These are phyloP conservation scores for Aldrovandia affinis DNA, from an alignment of 2,797 vertebrate genomes.

Conservation along the genomic window DNA sequence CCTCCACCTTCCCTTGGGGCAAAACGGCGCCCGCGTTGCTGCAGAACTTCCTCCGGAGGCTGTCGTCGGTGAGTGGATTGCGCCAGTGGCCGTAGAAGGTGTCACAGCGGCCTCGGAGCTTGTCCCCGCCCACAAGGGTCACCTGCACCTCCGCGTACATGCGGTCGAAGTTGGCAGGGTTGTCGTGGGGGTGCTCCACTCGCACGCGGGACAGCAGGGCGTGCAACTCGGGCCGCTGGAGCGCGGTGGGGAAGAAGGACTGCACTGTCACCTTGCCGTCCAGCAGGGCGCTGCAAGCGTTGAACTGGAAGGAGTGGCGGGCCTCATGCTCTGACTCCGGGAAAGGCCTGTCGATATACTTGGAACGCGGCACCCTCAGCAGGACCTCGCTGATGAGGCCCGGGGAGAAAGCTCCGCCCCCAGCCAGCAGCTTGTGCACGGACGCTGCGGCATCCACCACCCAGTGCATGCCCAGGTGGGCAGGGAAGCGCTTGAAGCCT, in stretches of 20 bases:
- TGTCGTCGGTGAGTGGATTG: constrained; percentile 82
- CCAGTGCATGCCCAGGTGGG: constrained; percentile 90
- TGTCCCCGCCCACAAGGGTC: constrained; percentile 73
- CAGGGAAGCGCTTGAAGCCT: constrained; percentile 86
- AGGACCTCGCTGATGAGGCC: constrained; percentile 74
- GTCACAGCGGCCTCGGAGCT: constrained; percentile 79
- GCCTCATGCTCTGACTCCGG: constrained; percentile 86
- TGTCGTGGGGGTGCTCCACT: constrained; percentile 84
- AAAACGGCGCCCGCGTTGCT: constrained; percentile 77
- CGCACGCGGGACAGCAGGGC: constrained; percentile 78
- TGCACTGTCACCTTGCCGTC: constrained; percentile 79
- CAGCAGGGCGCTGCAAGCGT: constrained; percentile 80
- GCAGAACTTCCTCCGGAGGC: constrained; percentile 81
- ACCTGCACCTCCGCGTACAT: constrained; percentile 86
- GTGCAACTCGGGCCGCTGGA: constrained; percentile 72
- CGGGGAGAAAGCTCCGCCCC: constrained; percentile 62
- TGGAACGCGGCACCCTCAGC: constrained; percentile 81
- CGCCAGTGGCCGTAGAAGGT: constrained; percentile 93
- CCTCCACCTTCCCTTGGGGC: constrained; percentile 69
- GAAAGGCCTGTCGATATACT: constrained; percentile 87
- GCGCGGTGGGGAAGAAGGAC: constrained; percentile 72
- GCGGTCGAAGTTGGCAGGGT: constrained; percentile 83
- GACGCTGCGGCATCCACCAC: constrained; percentile 80
- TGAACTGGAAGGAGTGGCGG: constrained; percentile 90
- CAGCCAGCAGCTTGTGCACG: constrained; percentile 70